These are phyloP conservation scores for Uloborus diversus DNA, from an alignment of 1,140 invertebrate species.

Conservation along the genomic window DNA sequence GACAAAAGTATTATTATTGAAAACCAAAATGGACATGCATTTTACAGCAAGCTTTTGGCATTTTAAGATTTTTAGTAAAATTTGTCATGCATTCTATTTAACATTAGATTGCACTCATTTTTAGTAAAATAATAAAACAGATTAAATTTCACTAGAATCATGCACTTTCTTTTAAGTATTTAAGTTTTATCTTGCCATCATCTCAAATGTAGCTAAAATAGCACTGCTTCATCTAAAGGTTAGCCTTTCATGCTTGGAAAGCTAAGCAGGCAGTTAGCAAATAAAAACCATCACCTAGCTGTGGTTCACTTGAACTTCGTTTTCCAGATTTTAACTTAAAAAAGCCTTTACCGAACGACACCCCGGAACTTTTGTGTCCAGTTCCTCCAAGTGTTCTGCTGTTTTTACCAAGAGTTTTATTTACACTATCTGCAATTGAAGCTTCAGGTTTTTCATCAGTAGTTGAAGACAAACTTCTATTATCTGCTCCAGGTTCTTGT, in stretches of 20 bases:
- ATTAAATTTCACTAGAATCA: too few species aligned
- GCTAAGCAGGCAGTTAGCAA: constrained; percentile 8
- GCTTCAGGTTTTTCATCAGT: not conserved
- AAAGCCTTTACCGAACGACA: constrained; percentile 77
- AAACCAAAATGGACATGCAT: too few species aligned
- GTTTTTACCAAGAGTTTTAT: not conserved
- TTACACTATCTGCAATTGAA: not conserved
- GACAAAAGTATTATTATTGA: too few species aligned
- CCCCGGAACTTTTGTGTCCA: constrained; percentile 64
- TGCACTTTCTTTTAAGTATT: too few species aligned
- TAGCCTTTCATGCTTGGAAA: constrained; percentile 27
- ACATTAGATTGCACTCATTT: too few species aligned
- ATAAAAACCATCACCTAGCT: constrained; percentile 77
- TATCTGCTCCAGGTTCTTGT: not conserved
- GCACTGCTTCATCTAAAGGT: too few species aligned
- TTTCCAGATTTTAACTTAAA: constrained; percentile 70
- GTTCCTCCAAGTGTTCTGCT: constrained; percentile 1
- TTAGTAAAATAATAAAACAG: too few species aligned
- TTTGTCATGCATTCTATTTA: too few species aligned
- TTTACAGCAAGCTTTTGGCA: too few species aligned
- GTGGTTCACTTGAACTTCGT: constrained; percentile 87
- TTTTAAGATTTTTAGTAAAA: too few species aligned
- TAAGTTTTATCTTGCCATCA: too few species aligned
- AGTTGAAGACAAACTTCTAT: not conserved
- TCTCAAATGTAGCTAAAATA: too few species aligned